Conservation (phyloP, 2,113 vertebrate genomes). For the Cyphomyrus plagiostoma region DNA sequence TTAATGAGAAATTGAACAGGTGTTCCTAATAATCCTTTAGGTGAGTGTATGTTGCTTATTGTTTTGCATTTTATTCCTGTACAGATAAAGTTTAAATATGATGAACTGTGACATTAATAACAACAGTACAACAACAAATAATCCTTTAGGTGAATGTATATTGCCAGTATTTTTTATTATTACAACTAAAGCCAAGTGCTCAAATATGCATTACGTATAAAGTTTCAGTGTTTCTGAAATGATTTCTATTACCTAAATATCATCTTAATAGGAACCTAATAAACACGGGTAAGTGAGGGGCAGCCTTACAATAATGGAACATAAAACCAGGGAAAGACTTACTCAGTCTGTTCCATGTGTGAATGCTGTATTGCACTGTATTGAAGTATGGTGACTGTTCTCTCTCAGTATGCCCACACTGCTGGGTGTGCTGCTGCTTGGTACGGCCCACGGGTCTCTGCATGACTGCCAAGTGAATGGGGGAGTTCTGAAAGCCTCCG, state of each 20-base stretch:
- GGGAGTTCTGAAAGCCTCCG: background rate
- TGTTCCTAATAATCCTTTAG: too few relatives aligned
- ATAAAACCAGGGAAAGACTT: background rate
- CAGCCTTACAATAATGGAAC: background rate
- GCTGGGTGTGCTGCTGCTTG: background rate
- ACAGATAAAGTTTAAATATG: background rate
- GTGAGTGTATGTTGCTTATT: background rate
- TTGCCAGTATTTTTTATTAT: background rate
- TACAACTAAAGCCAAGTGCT: background rate
- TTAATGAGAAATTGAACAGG: too few relatives aligned
- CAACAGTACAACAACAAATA: background rate
- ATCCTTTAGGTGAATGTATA: background rate
- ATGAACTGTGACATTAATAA: background rate
- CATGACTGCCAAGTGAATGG: background rate
- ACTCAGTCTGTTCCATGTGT: background rate
- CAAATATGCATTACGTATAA: background rate
- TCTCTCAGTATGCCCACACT: background rate
- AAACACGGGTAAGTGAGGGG: background rate
- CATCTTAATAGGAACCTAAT: background rate
- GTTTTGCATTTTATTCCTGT: too few relatives aligned
- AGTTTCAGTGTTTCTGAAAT: background rate
- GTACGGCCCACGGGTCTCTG: background rate
- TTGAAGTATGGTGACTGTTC: background rate
- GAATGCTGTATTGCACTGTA: background rate
- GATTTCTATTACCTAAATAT: background rate